phyloP scores from a whole-genome alignment of 2,113 vertebrate genomes.

The Helogale parvula region DNA sequence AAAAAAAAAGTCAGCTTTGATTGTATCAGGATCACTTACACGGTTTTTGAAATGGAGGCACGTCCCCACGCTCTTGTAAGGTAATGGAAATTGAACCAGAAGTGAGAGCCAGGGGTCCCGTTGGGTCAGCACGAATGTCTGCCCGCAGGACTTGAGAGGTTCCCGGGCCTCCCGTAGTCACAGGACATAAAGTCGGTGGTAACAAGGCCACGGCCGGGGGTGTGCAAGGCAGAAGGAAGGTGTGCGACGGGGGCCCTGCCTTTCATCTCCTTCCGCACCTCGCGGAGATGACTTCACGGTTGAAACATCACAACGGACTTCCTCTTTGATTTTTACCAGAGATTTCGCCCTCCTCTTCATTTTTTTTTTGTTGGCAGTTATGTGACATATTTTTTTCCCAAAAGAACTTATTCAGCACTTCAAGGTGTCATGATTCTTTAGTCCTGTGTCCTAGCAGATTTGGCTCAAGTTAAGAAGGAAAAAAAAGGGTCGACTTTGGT shows the following conservation, averaged over 20 bases:
- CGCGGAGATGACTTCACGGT: neutral
- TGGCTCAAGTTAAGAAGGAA: constrained; percentile 19
- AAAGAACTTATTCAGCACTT: constrained; percentile 36
- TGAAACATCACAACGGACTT: constrained; percentile 28
- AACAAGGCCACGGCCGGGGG: constrained; percentile 17
- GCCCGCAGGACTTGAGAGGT: neutral
- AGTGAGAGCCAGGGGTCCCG: neutral
- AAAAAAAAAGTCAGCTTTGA: neutral
- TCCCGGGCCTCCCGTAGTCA: neutral
- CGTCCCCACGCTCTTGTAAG: neutral
- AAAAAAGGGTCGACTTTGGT: neutral
- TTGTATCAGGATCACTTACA: neutral
- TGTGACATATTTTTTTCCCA: neutral
- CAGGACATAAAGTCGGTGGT: neutral
- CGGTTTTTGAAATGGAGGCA: constrained; percentile 30
- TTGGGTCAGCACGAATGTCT: neutral
- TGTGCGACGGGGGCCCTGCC: neutral
- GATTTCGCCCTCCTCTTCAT: neutral
- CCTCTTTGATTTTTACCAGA: constrained; percentile 57
- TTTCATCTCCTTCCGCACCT: neutral
- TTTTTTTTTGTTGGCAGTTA: constrained; percentile 50
- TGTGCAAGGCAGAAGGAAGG: constrained; percentile 41
- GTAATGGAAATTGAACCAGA: neutral
- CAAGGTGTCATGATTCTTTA: neutral
- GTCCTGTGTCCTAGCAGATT: neutral